Conservation (phyloP, 2,888 invertebrate genomes). For the Drosophila subquinaria region DNA sequence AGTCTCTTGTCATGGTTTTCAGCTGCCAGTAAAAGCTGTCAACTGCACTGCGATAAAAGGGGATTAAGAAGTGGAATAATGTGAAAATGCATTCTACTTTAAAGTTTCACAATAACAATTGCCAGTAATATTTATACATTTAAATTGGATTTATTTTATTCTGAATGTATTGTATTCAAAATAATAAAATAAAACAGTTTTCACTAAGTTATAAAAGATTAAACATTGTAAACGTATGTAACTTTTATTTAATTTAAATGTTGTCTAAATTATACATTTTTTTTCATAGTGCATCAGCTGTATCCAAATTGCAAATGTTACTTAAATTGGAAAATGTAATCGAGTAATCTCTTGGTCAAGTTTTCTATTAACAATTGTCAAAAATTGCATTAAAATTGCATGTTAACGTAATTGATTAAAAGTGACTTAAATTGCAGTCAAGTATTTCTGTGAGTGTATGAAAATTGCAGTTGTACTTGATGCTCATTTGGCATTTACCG, state of each 20-base stretch:
- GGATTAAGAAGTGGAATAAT: background rate
- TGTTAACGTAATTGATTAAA: background rate
- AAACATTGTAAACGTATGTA: too few relatives aligned
- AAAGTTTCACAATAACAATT: background rate
- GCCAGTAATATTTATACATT: too few relatives aligned
- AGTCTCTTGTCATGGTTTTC: background rate
- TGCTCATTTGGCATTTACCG: slow-evolving; percentile 12
- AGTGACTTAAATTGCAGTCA: too few relatives aligned
- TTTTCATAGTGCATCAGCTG: background rate
- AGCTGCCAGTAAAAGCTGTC: slow-evolving; percentile 27
- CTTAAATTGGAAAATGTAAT: background rate
- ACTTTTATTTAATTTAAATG: background rate
- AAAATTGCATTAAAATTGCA: background rate
- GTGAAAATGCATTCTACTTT: too few relatives aligned
- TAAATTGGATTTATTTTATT: too few relatives aligned
- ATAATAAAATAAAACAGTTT: background rate
- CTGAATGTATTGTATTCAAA: too few relatives aligned
- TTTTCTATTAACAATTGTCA: background rate
- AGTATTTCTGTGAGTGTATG: background rate
- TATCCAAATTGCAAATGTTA: background rate
- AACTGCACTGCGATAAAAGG: slow-evolving; percentile 6
- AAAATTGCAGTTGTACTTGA: background rate
- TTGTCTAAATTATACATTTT: background rate
- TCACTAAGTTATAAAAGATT: too few relatives aligned
- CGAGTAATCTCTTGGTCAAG: background rate